Evolutionary conservation across 2,113 vertebrate species (phyloP).

Genomic region (Nannobrachium achirus): DNA sequence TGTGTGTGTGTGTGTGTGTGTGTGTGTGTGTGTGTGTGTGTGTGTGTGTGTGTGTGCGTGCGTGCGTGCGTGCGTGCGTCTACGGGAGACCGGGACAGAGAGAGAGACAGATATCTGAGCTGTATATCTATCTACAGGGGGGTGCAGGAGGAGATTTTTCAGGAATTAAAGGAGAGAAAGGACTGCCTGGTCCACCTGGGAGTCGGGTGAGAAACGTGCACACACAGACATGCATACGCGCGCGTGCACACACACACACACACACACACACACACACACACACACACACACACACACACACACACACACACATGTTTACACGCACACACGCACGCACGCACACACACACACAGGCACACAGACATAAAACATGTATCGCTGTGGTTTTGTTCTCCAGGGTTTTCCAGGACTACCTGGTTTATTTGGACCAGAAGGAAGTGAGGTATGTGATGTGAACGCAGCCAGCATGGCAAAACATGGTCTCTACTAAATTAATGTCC

Average conservation of each 20-base stretch:
- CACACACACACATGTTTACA: background rate
- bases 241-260: background rate
- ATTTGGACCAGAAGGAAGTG: slow-evolving; percentile 35
- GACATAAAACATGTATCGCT: background rate
- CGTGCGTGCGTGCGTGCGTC: background rate
- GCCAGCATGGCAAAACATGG: no score
- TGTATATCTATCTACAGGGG: slow-evolving; percentile 27
- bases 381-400: slow-evolving; percentile 44
- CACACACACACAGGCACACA: background rate
- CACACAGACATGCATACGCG: slow-evolving; percentile 1
- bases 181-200: slow-evolving; percentile 59
- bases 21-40: background rate
- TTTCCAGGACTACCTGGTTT: slow-evolving; percentile 38
- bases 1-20: background rate
- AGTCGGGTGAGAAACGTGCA: slow-evolving; percentile 23
- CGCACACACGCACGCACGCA: background rate
- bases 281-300: background rate
- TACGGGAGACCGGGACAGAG: background rate
- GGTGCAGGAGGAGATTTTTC: slow-evolving; percentile 7
- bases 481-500: background rate
- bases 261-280: background rate
- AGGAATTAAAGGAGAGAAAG: slow-evolving; percentile 59
- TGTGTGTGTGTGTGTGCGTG: background rate
- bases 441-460: slow-evolving; percentile 35
- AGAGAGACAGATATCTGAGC: background rate